Conservation (phyloP, 2,888 invertebrate genomes). For the Trachelus troglodyta region DNA sequence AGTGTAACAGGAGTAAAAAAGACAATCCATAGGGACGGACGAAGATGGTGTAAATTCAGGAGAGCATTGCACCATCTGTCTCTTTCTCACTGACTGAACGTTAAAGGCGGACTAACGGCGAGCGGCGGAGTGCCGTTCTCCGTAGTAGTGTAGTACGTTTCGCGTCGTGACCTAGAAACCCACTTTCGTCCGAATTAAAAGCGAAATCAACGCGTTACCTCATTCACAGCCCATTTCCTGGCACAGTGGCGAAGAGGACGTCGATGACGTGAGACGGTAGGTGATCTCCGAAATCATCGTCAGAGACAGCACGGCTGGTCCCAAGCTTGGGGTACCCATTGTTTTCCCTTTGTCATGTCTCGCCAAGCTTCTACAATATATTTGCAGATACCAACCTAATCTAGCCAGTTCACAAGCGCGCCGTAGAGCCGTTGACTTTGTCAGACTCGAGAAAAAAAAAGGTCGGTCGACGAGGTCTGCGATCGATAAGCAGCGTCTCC, state of each 20-base stretch:
- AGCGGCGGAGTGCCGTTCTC: not conserved
- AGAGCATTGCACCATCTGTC: conserved; percentile 7
- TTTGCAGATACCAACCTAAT: not conserved
- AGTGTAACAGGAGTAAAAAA: not conserved
- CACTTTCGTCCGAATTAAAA: conserved; percentile 57
- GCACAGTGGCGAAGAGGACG: not conserved
- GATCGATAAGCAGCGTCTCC: not conserved
- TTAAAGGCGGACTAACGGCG: not conserved
- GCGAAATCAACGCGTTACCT: conserved; percentile 52
- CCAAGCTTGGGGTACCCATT: not conserved
- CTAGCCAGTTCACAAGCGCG: not conserved
- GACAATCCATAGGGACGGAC: not conserved
- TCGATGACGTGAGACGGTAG: not conserved
- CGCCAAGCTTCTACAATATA: not conserved
- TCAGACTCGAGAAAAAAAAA: not conserved
- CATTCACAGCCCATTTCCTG: conserved; percentile 12
- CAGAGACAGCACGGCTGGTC: not conserved
- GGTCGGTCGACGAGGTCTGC: not conserved
- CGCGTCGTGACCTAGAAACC: conserved; percentile 53
- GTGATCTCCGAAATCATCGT: not conserved
- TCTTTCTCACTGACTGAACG: not conserved
- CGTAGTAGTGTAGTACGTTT: conserved; percentile 2
- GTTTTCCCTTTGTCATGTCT: not conserved
- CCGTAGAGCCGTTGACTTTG: not conserved
- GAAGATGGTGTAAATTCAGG: not conserved